Percentiles rank a stretch among this genome's conserved stretches.
Evolutionary conservation across 2,113 vertebrate genomes (phyloP).

Genomic region (Redunca redunca): DNA sequence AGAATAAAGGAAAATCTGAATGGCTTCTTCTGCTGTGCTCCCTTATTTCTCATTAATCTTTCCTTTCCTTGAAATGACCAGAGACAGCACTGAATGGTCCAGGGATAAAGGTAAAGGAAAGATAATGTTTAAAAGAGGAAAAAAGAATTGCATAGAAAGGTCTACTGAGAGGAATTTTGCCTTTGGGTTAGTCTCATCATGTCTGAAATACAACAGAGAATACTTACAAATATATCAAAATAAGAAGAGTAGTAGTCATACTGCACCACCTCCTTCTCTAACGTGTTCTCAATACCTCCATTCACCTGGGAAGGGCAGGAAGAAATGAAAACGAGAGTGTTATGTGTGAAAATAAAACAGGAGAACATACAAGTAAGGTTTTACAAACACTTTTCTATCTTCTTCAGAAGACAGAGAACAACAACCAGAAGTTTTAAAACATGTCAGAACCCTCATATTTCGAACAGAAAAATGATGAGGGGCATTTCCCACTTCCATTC

Average conservation of each 20-base stretch:
- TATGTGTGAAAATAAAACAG: not conserved
- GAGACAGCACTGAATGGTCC: not conserved
- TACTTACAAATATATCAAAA: constrained; percentile 98
- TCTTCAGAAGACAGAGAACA: not conserved
- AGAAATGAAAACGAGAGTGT: not conserved
- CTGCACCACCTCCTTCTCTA: constrained; percentile 90
- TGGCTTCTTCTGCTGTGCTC: not conserved
- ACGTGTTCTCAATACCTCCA: constrained; percentile 87
- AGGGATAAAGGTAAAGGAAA: not conserved
- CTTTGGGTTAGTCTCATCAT: not conserved
- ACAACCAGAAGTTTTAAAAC: not conserved
- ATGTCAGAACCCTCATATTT: not conserved
- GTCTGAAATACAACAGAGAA: not conserved
- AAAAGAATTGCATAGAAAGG: fast-evolving
- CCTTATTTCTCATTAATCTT: not conserved
- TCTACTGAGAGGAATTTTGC: not conserved
- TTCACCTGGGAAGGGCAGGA: constrained; percentile 83
- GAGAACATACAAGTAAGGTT: not conserved
- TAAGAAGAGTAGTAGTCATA: constrained; percentile 95
- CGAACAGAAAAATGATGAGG: not conserved
- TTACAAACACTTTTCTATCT: not conserved
- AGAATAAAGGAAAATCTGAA: not conserved
- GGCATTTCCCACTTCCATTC: not conserved
- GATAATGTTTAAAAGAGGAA: not conserved
- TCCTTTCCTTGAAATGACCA: not conserved